Base-by-base conservation (phyloP, 2,113 vertebrate genomes). In the Stegastes partitus region DNA sequence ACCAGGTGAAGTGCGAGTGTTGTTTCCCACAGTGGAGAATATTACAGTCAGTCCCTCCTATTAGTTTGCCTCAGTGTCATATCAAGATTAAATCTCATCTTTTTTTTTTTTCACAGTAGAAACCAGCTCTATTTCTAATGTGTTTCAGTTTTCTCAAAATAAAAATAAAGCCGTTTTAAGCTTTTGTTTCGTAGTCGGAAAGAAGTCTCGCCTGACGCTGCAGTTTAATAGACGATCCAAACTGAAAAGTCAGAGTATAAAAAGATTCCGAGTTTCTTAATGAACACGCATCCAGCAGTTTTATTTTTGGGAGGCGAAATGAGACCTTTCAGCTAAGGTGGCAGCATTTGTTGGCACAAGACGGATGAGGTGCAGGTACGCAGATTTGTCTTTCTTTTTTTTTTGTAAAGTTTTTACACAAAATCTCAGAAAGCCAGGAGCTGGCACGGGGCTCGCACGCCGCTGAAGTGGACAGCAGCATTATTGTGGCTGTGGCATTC, bases 401-500 rank as follows among this genome's bases (percentile, higher is more conserved):
- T n/a, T n/a, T n/a, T n/a, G n/a, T n/a, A n/a, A 82, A 82, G 64
- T 64, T 89, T 86, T 89, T 64, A 26, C 65, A 80, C 64, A 58
- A 84, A 88, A 77, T 83, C 72, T 84, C 23, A 71, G 68, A 90
- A 90, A 77, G 68, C 75, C 31, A 8, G 42, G 58, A 57, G 81
- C 74, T 89, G 87, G 87, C 82, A 39, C 15, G 19, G 58, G 55
- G 69, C 77, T 87, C 67, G 57, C 28, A 34, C 22, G 23, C 75
- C 77, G 72, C 82, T 86, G 23, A 70, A 87, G 66, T 82, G 75
- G 83, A 91, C 89, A 82, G 82, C 54, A 21, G 64, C 74, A 73
- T 89, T 86, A 70, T 68, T 82, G 79, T 81, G 81, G 73, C 84
- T 49, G 73, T 90, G 89, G 88, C 88, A 85, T 92, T 94, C 87